Evolutionary conservation across 53 echinoderm and acorn worm species (phyloP), one percentile per base, ranked within the genome.

Genomic region (Holothuria leucospilota): DNA sequence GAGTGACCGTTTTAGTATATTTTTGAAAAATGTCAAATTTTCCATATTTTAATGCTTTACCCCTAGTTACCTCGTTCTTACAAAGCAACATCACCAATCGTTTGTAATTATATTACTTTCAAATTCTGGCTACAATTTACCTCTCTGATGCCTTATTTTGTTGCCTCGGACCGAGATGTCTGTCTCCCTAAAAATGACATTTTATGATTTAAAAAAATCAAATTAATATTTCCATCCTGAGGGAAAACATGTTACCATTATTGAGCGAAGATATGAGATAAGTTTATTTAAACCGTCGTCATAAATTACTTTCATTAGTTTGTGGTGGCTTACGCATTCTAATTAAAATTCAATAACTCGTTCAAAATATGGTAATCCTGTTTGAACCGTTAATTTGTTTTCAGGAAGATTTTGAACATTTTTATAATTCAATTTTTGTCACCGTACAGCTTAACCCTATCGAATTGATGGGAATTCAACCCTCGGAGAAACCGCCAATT

Each of bases 391-490:
- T 49, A 75, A 75, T 49, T 75, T 75, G 68, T 68, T 29, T 75
- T 53, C 71, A 42, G 29, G 75, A 46, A 75, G 27, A 51, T 75
- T 51, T 75, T 75, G 49, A 51, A 75, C 51, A 75, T 75, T 46
- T 56, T 56, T 75, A 75, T 75, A 75, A 75, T 75, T 75, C 75
- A 75, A 75, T 75, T 75, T 75, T 28, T 75, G 49, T 75, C 75
- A 75, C 75, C 23, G 75, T 25, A 75, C 24, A 75, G 75, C 75
- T 41, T 75, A 75, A 74, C 74, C 74, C 74, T 74, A 74, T 74
- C 74, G 26, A 74, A 74, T 42, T 74, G 46, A 74, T 51, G 42
- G 26, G 51, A 20, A 26, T 51, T 52, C 52, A 75, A 42, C 49
- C 49, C 75, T 51, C 51, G 52, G 26, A 75, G n/a, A 75, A 51